Base-by-base conservation (phyloP, 2,888 invertebrate genomes). In the Tetragnatha montana region DNA sequence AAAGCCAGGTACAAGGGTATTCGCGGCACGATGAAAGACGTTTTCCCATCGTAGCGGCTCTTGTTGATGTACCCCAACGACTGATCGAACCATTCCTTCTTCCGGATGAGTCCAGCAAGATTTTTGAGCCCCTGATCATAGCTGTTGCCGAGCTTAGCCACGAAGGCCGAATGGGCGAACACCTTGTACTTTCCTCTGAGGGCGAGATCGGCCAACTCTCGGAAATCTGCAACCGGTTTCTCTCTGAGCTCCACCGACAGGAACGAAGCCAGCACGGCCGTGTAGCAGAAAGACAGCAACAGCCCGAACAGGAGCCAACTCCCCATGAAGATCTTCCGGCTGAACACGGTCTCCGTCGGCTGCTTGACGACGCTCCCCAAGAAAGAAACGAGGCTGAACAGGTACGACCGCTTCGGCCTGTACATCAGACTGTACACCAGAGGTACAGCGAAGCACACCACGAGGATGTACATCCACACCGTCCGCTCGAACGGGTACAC, bases 391-490 rank as follows among this genome's bases (percentile, higher is more conserved):
- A 21, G n/a, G 8, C 17, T 8, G n/a, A 10, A 35, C 35, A 75
- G n/a, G n/a, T 75, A 75, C 22, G 22, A 22, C 12, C 47, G 12
- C 47, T 75, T 75, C 47, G 35, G 17, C 8, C 47, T 75, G 8
- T n/a, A 17, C 22, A n/a, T 17, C 1, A 47, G 17, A 17, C 12
- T 12, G 47, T 35, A 75, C n/a, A 75, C 75, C 12, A 47, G 17
- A 4, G 75, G 47, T 6, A 17, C 8, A 6, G 47, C 10, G 10
- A 75, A 47, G 17, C 22, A 47, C 10, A 47, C n/a, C 35, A 47
- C 75, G 17, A 75, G 49, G 4, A 75, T 35, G 75, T 47, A 75
- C 8, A 75, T 75, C 75, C 75, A 75, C 10, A 75, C 35, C 10
- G 14, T 8, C 35, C 12, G 17, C 6, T n/a, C 47, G 35, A 75